Base-by-base conservation (phyloP, 2,113 vertebrate genomes). In the Alethe castanea region DNA sequence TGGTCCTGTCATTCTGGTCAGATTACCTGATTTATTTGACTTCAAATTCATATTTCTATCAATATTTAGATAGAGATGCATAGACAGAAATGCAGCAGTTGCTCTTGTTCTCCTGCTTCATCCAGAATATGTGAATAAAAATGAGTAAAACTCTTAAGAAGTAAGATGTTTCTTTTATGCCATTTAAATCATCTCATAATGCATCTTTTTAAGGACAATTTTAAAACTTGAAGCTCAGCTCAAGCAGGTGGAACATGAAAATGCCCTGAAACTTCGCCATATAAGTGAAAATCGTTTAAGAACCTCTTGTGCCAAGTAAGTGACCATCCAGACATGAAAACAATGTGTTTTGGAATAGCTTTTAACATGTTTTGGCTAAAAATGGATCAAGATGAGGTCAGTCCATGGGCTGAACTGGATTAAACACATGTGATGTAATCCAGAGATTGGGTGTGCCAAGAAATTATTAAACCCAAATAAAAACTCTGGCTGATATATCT, bases 221-320 rank as follows among this genome's bases (percentile, higher is more conserved):
- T 98, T 97, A 48, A 99, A 99, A 86, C 98, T 99, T 45, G 99
- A 99, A 98, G 98, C 98, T 88, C 99, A 99, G 96, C 98, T 99
- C 91, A 99, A 98, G 97, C 99, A 99, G 97, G 97, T 99, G 62
- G 99, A 99, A 80, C 99, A 99, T 35, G 99, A 99, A 96, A 99
- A 98, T 80, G 97, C 95, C 40, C 91, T 98, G 84, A 98, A 98
- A 61, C 90, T 97, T 24, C 98, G 98, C 15, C 98, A 97, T 11
- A 40, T 96, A 40, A 93, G 97, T 5, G 98, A 98, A 81, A 94
- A 94, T 48, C 98, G 80, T 42, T 52, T 96, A 2, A 98, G 98
- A 82, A 94, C 98, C 16, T 98, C 98, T 17, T 98, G 96, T 83
- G 97, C 98, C 35, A 98, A 98, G 99, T 99, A 96, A 96, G 98